phyloP scores from a whole-genome alignment of 2,888 invertebrate species.

The Agyllia agylla region DNA sequence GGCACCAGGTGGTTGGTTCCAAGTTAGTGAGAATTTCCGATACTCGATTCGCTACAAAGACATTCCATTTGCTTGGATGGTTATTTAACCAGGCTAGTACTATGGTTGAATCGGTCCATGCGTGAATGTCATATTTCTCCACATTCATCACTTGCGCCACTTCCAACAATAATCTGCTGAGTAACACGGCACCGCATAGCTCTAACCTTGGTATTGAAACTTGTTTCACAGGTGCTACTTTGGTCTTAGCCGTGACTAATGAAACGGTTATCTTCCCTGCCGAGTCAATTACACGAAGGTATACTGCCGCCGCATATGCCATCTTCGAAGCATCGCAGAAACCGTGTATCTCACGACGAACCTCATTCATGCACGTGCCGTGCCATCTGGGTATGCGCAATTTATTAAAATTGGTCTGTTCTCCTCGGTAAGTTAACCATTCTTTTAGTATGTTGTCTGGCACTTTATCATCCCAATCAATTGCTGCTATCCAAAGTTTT shows the following conservation, averaged over 20 bases:
- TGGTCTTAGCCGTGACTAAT: neutral
- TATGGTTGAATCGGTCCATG: neutral
- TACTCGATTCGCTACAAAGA: neutral
- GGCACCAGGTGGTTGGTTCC: neutral
- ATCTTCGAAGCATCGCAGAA: slow-evolving; percentile 44
- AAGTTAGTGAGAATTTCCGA: neutral
- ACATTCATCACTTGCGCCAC: neutral
- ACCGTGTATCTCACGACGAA: slow-evolving; percentile 25
- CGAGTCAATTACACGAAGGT: neutral
- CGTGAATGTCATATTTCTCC: neutral
- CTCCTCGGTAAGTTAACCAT: slow-evolving; percentile 59
- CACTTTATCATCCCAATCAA: slow-evolving; percentile 43
- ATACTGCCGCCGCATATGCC: slow-evolving; percentile 29
- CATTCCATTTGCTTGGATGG: slow-evolving; percentile 7
- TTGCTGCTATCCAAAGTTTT: slow-evolving; percentile 44
- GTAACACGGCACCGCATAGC: slow-evolving; percentile 7
- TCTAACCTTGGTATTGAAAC: slow-evolving; percentile 4
- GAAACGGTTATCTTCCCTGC: neutral
- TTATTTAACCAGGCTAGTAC: slow-evolving; percentile 4
- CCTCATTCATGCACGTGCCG: neutral
- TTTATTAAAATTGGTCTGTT: slow-evolving; percentile 28
- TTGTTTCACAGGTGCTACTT: slow-evolving; percentile 16
- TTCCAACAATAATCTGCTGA: neutral
- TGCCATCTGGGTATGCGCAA: slow-evolving; percentile 49
- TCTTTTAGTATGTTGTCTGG: slow-evolving; percentile 31